These are phyloP conservation scores for Apamea monoglypha DNA, from an alignment of 2,888 invertebrate species.

Conservation along the genomic window DNA sequence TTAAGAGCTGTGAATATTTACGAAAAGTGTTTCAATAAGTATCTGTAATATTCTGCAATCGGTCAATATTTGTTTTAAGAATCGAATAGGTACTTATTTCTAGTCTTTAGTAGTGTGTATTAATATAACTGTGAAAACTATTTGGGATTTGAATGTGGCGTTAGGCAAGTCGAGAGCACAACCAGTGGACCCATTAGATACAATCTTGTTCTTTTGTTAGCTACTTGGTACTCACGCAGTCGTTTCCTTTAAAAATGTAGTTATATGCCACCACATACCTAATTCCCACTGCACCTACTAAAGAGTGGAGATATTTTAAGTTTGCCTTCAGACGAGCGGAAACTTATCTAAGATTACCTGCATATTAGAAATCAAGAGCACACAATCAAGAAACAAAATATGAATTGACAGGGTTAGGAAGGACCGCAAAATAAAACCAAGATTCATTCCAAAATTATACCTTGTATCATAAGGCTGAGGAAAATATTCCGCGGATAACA, in stretches of 20 bases:
- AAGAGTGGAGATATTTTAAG: constrained; percentile 1
- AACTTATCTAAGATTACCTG: not conserved
- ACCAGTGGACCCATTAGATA: not conserved
- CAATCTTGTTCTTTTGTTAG: not conserved
- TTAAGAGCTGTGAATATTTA: not conserved
- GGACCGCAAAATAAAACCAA: constrained; percentile 7
- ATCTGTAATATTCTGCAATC: not conserved
- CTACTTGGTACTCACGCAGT: not conserved
- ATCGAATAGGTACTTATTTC: not conserved
- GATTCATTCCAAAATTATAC: constrained; percentile 10
- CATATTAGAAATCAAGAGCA: not conserved
- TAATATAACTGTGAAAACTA: constrained; percentile 7
- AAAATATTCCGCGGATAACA: constrained; percentile 39
- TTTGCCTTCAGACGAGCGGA: not conserved
- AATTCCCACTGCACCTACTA: constrained; percentile 12
- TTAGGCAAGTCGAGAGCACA: not conserved
- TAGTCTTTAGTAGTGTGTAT: constrained; percentile 14
- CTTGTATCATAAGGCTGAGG: not conserved
- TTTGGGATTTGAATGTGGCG: constrained; percentile 2
- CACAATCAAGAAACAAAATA: not conserved
- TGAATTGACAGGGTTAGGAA: not conserved
- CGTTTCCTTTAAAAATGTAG: not conserved
- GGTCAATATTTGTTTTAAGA: not conserved
- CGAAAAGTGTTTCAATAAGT: not conserved
- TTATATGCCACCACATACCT: not conserved